Evolutionary conservation across 2,888 invertebrate genomes (phyloP).

Genomic region (Noctua fimbriata): DNA sequence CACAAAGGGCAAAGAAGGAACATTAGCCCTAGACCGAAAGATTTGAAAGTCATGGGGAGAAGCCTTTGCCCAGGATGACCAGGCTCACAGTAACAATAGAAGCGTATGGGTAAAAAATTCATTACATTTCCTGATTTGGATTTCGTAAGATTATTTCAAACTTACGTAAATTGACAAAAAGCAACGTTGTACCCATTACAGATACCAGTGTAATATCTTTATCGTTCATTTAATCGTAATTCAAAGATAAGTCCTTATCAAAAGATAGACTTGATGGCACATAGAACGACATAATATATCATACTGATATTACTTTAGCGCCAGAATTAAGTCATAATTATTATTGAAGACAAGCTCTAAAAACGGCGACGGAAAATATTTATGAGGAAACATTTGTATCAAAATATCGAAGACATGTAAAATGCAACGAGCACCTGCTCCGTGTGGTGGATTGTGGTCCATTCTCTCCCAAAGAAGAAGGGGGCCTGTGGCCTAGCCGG

Average conservation of each 20-base stretch:
- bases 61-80: too few species aligned
- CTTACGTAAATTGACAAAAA: slow-evolving; percentile 1
- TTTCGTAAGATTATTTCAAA: neutral
- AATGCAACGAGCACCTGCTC: too few species aligned
- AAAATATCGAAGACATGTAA: neutral
- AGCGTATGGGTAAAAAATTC: too few species aligned
- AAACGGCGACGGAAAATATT: neutral
- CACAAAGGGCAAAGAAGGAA: too few species aligned
- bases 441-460: too few species aligned
- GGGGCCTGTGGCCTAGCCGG: too few species aligned
- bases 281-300: neutral
- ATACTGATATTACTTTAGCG: slow-evolving; percentile 9
- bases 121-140: neutral
- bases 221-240: slow-evolving; percentile 48
- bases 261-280: neutral
- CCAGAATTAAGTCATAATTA: slow-evolving; percentile 3
- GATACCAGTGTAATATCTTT: slow-evolving; percentile 8
- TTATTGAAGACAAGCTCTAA: neutral
- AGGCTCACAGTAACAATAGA: too few species aligned
- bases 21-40: too few species aligned
- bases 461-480: too few species aligned
- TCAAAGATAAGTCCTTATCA: slow-evolving; percentile 33
- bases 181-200: slow-evolving; percentile 5
- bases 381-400: neutral
- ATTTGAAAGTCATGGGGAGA: too few species aligned